Evolutionary conservation across 2,888 invertebrate species (phyloP), one percentile per base, ranked within the genome.

Genomic region (Ceramica pisi): DNA sequence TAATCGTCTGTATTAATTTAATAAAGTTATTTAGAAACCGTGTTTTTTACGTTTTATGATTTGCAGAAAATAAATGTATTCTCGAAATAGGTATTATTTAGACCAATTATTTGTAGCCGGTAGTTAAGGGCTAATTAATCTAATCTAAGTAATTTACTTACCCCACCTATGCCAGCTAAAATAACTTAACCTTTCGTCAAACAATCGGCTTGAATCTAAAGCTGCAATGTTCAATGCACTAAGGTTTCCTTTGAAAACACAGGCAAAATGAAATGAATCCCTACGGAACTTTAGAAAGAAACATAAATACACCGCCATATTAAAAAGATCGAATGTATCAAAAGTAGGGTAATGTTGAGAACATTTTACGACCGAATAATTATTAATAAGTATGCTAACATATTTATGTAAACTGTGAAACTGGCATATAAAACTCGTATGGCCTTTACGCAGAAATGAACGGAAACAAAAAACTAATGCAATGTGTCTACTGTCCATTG

Each of bases 291-390:
- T n/a, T 48, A 16, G 16, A 41, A 41, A 41, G 14, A 41, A 41
- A 41, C 41, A 4, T 41, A 41, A 41, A 41, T 41, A 38, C n/a
- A 38, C 0, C 0, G 10, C 2, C 7, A 51, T n/a, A 16, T 16
- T 38, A 6, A 26, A 48, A 41, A 19, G 9, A 19, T 44, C 46
- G 31, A 53, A 59, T 60, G 12, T 56, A 69, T 65, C 10, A 55
- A 70, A 78, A 78, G 69, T 67, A 65, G 78, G 78, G 50, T 53
- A 69, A 77, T 60, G 48, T 31, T 19, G 26, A 44, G 21, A 69
- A 41, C 41, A 57, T 56, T 69, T 68, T 55, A 41, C 35, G 31
- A 56, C 19, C 23, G 46, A 66, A 68, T 60, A 56, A 67, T 63
- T 62, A 23, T 35, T 7, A 66, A 46, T 60, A 68, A 62, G 23